A percentile compares a stretch with the other conserved stretches of the same genome.
These are phyloP conservation scores for Pollenia griseotomentosa DNA, from an alignment of 2,888 invertebrate species.

Conservation along the genomic window DNA sequence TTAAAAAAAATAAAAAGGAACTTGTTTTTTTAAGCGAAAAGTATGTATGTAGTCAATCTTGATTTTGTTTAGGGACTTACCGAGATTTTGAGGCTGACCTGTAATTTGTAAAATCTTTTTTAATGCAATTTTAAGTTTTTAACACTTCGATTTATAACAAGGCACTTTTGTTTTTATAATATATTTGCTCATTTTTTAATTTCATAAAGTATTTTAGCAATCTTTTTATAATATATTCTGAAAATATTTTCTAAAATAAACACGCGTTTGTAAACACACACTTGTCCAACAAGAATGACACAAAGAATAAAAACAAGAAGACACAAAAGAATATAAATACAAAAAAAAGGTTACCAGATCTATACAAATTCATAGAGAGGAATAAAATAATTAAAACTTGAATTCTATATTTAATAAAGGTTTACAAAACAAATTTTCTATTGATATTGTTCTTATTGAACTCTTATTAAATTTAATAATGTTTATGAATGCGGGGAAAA, in stretches of 20 bases:
- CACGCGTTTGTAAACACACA: conserved; percentile 56
- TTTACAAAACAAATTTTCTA: not conserved
- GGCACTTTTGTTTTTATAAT: no score
- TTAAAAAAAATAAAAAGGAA: not conserved
- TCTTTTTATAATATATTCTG: conserved; percentile 1
- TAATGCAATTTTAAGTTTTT: conserved; percentile 12
- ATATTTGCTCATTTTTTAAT: no score
- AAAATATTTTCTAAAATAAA: conserved; percentile 25
- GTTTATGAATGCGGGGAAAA: not conserved
- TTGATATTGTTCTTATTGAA: no score
- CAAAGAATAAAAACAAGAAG: conserved; percentile 48
- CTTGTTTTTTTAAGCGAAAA: not conserved
- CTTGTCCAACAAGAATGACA: conserved; percentile 50
- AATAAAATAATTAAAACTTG: not conserved
- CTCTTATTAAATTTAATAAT: no score
- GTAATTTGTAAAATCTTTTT: not conserved
- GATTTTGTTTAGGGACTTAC: conserved; percentile 12
- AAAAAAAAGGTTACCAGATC: conserved; percentile 16
- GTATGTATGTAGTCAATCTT: not conserved
- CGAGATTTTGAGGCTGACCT: not conserved
- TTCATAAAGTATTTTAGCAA: no score
- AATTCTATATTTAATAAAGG: not conserved
- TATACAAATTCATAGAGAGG: not conserved
- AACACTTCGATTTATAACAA: not conserved
- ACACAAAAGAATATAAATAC: not conserved